phyloP scores from a whole-genome alignment of 2,113 vertebrate species.

The Hirundichthys speculiger region DNA sequence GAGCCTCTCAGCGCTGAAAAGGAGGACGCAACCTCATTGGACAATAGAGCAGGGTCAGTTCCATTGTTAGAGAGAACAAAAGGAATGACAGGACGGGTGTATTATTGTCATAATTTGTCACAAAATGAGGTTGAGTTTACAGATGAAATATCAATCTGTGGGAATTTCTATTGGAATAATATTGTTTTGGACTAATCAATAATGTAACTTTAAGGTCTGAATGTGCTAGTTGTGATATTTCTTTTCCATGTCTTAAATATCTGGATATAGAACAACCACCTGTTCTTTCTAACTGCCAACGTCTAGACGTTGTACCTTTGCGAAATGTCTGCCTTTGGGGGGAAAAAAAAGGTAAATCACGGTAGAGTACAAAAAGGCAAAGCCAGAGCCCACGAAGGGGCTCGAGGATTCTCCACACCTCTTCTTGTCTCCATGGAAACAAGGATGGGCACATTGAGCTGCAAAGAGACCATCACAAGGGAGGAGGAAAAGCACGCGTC shows the following conservation, averaged over 20 bases:
- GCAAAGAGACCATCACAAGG: constrained; percentile 40
- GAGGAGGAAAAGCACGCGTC: constrained; percentile 38
- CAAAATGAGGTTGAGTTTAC: constrained; percentile 18
- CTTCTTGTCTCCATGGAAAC: constrained; percentile 72
- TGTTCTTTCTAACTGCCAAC: constrained; percentile 16
- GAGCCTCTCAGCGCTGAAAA: constrained; percentile 66
- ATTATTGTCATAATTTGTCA: constrained; percentile 35
- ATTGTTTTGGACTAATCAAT: constrained; percentile 11
- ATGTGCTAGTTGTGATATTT: constrained; percentile 4
- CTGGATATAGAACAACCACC: constrained; percentile 1
- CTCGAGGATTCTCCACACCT: constrained; percentile 58
- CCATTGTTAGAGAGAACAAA: constrained; percentile 48
- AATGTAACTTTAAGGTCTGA: constrained; percentile 1
- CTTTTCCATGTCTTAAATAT: constrained; percentile 4
- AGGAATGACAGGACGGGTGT: constrained; percentile 9
- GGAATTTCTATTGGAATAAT: constrained; percentile 9
- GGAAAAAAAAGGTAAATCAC: constrained; percentile 43
- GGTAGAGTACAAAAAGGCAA: constrained; percentile 50
- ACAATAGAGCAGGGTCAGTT: constrained; percentile 59
- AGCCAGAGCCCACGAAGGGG: constrained; percentile 44
- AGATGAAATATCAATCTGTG: constrained; percentile 8
- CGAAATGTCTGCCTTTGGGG: constrained; percentile 18
- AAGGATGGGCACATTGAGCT: constrained; percentile 43
- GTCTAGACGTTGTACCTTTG: constrained; percentile 31
- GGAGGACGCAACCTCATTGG: constrained; percentile 51